phyloP scores from a whole-genome alignment of 2,888 invertebrate species.

The Lasioglossum figueresi region DNA sequence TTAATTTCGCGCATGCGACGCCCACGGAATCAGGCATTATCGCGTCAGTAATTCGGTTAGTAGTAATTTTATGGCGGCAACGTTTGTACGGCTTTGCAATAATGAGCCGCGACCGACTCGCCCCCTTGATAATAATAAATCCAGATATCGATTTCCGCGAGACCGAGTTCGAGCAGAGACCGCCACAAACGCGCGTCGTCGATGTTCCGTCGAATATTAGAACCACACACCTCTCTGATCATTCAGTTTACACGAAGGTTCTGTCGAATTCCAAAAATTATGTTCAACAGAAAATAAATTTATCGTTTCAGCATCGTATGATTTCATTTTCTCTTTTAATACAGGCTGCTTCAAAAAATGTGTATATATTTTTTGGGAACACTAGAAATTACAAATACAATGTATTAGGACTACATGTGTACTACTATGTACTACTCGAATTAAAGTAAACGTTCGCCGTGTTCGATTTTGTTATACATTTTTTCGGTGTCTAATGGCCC shows the following conservation, averaged over 20 bases:
- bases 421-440: too few species aligned
- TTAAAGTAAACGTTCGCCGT: neutral
- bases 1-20: conserved; percentile 50
- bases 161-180: neutral
- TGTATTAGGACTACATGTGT: neutral
- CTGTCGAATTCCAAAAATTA: neutral
- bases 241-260: neutral
- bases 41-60: conserved; percentile 58
- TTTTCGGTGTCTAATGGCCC: neutral
- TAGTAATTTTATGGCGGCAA: conserved; percentile 54
- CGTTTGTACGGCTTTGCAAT: conserved; percentile 55
- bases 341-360: neutral
- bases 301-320: neutral
- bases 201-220: conserved; percentile 52
- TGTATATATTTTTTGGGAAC: too few species aligned
- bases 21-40: conserved; percentile 55
- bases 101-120: conserved; percentile 47
- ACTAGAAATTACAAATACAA: neutral
- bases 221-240: neutral
- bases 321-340: neutral
- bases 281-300: too few species aligned
- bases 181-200: conserved; percentile 17
- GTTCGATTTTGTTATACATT: neutral
- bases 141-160: conserved; percentile 46
- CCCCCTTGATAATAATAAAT: conserved; percentile 63